Evolutionary conservation across 1,140 invertebrate genomes (phyloP).

Genomic region (Cydia pomonella): DNA sequence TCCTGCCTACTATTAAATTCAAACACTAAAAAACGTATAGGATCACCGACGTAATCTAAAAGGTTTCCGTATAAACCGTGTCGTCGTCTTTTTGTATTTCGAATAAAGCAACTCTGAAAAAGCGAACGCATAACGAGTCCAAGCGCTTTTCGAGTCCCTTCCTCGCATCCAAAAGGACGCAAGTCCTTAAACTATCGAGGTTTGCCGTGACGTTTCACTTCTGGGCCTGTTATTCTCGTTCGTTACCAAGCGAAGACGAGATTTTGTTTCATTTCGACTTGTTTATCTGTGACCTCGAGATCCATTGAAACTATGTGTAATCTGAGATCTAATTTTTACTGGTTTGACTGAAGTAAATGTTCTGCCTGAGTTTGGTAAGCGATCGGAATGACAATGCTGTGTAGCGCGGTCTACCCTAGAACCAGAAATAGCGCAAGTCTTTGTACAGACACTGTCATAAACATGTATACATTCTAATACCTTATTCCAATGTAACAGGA

Average conservation of each 20-base stretch:
- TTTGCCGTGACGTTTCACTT: neutral
- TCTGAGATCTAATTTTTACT: neutral
- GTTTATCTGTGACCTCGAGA: too few relatives aligned
- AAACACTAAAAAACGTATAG: neutral
- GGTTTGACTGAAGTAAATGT: too few relatives aligned
- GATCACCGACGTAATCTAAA: neutral
- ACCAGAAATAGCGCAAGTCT: neutral
- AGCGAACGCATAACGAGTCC: slow-evolving; percentile 1
- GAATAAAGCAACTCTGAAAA: slow-evolving; percentile 13
- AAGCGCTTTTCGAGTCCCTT: neutral
- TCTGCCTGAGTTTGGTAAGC: neutral
- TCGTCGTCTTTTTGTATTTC: neutral
- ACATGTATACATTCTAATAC: neutral
- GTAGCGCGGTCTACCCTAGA: neutral
- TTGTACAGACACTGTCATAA: neutral
- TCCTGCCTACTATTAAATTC: too few relatives aligned
- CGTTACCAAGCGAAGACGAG: neutral
- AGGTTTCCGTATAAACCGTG: slow-evolving; percentile 1
- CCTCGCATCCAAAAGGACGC: neutral
- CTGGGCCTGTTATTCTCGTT: neutral
- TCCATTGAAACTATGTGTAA: neutral
- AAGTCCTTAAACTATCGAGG: neutral
- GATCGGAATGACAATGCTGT: neutral
- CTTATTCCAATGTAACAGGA: neutral
- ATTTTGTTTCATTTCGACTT: neutral